phyloP scores from a whole-genome alignment of 1,140 invertebrate species.

The Dreissena rostriformis region DNA sequence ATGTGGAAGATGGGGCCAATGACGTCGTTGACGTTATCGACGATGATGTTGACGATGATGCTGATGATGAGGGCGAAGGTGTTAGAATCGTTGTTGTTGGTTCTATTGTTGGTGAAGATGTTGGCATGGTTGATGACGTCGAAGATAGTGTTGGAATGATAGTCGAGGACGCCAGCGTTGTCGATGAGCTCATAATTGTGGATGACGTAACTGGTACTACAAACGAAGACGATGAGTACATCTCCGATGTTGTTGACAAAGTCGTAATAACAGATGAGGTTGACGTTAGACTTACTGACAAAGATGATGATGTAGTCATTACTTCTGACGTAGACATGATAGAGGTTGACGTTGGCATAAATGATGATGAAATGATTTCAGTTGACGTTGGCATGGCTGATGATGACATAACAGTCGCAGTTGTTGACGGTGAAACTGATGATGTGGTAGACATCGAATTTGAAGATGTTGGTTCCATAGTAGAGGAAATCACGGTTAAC shows the following conservation, averaged over 20 bases:
- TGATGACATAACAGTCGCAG: not conserved
- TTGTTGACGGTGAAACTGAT: not conserved
- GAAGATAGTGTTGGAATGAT: not conserved
- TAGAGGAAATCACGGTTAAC: no score
- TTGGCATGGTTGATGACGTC: not conserved
- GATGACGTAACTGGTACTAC: not conserved
- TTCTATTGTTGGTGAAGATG: not conserved
- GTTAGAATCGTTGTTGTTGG: not conserved
- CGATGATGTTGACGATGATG: not conserved
- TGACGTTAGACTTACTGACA: not conserved
- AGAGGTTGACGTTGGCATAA: not conserved
- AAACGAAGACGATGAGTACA: not conserved
- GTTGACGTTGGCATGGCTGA: not conserved
- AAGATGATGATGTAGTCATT: not conserved
- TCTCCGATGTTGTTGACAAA: no score
- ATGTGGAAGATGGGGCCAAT: not conserved
- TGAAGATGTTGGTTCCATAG: not conserved
- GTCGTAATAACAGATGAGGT: not conserved
- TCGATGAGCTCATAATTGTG: not conserved
- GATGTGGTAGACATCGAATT: not conserved
- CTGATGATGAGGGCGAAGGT: not conserved
- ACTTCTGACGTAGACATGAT: not conserved
- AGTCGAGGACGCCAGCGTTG: not conserved
- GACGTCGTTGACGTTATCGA: not conserved
- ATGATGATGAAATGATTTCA: not conserved